Evolutionary conservation across 2,888 invertebrate species (phyloP).

Genomic region (Rutpela maculata): DNA sequence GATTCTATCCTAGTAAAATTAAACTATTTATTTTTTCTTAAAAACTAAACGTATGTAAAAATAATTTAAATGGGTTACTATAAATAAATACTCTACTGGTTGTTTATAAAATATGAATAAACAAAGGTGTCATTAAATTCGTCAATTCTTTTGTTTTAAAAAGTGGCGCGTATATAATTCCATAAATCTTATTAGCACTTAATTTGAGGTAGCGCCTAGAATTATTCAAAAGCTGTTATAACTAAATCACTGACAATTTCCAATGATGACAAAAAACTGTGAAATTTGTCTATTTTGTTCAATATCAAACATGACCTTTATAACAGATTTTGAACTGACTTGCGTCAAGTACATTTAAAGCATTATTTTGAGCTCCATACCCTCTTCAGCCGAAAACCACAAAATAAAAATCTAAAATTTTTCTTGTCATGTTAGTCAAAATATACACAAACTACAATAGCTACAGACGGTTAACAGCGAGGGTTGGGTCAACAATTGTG

Average conservation of each 20-base stretch:
- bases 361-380: slow-evolving; percentile 23
- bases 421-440: not conserved
- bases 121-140: not conserved
- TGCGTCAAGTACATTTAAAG: slow-evolving; percentile 25
- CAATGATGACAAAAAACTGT: too few relatives aligned
- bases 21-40: slow-evolving; percentile 10
- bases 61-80: not conserved
- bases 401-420: not conserved
- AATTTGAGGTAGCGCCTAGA: not conserved
- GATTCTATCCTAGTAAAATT: not conserved
- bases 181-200: not conserved
- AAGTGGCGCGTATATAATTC: not conserved
- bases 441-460: not conserved
- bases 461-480: not conserved
- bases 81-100: not conserved
- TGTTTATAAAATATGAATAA: not conserved
- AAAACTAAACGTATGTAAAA: slow-evolving; percentile 2
- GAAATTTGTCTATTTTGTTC: not conserved
- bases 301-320: not conserved
- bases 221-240: slow-evolving; percentile 10
- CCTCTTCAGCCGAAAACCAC: not conserved
- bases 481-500: slow-evolving; percentile 1
- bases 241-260: not conserved
- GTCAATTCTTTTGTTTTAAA: not conserved
- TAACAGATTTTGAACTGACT: slow-evolving; percentile 17